These are phyloP conservation scores for Cacoxenus indagator DNA, from an alignment of 2,888 invertebrate species.

Conservation along the genomic window DNA sequence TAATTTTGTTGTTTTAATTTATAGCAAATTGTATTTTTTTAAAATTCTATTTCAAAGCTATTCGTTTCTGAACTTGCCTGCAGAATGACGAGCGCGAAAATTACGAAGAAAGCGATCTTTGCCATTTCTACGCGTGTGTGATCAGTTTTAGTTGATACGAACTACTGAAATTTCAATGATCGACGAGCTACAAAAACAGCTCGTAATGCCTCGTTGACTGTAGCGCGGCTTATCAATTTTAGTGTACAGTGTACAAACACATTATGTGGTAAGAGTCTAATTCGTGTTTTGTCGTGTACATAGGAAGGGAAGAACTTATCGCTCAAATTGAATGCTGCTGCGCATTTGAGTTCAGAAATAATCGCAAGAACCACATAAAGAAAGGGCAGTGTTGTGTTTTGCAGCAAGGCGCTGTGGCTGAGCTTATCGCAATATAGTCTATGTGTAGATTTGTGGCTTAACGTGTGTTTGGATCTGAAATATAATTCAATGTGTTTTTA, in stretches of 20 bases:
- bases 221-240: not conserved
- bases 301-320: constrained; percentile 20
- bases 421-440: too few species aligned
- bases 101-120: constrained; percentile 16
- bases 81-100: constrained; percentile 12
- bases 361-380: not conserved
- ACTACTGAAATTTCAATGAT: constrained; percentile 3
- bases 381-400: not conserved
- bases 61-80: not conserved
- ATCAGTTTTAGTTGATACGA: not conserved
- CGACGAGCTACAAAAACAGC: not conserved
- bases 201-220: not conserved
- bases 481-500: not conserved
- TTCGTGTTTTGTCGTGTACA: not conserved
- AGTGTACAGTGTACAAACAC: not conserved
- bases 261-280: not conserved
- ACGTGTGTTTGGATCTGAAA: not conserved
- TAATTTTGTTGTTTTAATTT: not conserved
- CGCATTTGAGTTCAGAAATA: constrained; percentile 10
- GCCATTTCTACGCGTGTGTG: constrained; percentile 7
- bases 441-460: too few species aligned
- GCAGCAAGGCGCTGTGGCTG: too few species aligned
- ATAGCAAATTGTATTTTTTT: not conserved
- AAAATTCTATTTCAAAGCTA: not conserved
- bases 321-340: constrained; percentile 11